Evolutionary conservation across 2,888 invertebrate genomes (phyloP), one percentile per base, ranked within the genome.

Genomic region (Lomographa bimaculata): DNA sequence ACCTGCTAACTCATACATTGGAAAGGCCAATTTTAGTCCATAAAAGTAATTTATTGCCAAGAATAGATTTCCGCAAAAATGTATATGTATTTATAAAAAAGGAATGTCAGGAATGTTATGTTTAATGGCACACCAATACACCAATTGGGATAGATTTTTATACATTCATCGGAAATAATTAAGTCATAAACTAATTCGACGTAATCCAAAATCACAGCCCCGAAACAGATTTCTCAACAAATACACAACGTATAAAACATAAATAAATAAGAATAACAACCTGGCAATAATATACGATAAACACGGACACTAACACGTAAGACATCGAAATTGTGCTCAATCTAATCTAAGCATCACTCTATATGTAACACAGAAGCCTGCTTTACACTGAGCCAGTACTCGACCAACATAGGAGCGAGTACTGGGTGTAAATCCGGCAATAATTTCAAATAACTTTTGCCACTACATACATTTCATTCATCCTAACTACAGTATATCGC

Each of bases 401-500:
- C 28, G 7, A 18, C 18, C 33, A 7, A 11, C 33, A 3, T 7
- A 32, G 9, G 10, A 16, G 7, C 5, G 5, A 38, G 19, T 25
- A 38, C 25, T 20, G 10, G 38, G 26, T 32, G 39, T 32, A 39
- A 39, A 39, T 5, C 16, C 32, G 32, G 26, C 39, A 26, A 10
- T 25, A 18, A 8, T 23, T 5, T 24, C 28, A 12, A 12, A 30
- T 30, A 30, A 41, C 18, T 23, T 45, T 23, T 32, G 46, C 33
- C 32, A 29, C 46, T 36, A 44, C 46, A 54, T 59, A 71, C 64
- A 61, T 57, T 71, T 67, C 57, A 58, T 66, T 68, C 59, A 65
- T 64, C 76, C 78, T 78, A 78, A 57, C 80, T 81, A 79, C 69
- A 71, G 65, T 72, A 71, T 65, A 72, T 46, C 45, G 51, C 64